phyloP scores from a whole-genome alignment of 2,888 invertebrate genomes.

The Tortricodes alternella region DNA sequence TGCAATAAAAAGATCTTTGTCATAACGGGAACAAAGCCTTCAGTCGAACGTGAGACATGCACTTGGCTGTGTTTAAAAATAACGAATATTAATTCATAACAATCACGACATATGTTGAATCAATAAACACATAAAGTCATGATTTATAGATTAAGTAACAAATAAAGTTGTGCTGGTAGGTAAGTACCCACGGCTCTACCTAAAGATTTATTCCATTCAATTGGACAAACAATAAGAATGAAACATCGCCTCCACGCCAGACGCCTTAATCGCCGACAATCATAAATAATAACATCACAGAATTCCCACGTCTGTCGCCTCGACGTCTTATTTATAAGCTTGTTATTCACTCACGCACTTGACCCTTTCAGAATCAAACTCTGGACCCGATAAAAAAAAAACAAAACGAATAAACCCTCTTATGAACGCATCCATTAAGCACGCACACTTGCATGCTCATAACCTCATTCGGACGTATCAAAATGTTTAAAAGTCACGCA shows the following conservation, averaged over 20 bases:
- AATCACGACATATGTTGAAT: too few species aligned
- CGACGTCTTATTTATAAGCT: slow-evolving; percentile 69
- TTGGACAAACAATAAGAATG: slow-evolving; percentile 36
- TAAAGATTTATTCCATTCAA: slow-evolving; percentile 26
- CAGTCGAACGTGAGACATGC: too few species aligned
- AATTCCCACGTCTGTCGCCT: slow-evolving; percentile 67
- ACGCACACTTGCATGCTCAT: slow-evolving; percentile 51
- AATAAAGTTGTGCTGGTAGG: slow-evolving; percentile 3
- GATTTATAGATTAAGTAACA: slow-evolving; percentile 8
- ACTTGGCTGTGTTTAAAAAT: too few species aligned
- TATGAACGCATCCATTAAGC: slow-evolving; percentile 38
- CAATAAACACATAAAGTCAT: too few species aligned
- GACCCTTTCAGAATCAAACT: slow-evolving; percentile 71
- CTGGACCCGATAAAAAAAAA: slow-evolving; percentile 56
- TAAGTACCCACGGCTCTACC: slow-evolving; percentile 20
- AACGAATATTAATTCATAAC: too few species aligned
- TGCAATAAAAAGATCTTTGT: too few species aligned
- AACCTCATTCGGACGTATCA: slow-evolving; percentile 69
- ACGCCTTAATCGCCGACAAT: slow-evolving; percentile 38
- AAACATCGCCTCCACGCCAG: slow-evolving; percentile 30
- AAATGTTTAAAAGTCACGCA: slow-evolving; percentile 50
- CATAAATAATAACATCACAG: slow-evolving; percentile 59
- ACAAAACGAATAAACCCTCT: slow-evolving; percentile 66
- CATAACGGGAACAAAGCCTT: too few species aligned
- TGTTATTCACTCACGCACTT: slow-evolving; percentile 60